These are phyloP conservation scores for Drosophila sechellia DNA, from an alignment of 1,140 invertebrate species.

Conservation along the genomic window DNA sequence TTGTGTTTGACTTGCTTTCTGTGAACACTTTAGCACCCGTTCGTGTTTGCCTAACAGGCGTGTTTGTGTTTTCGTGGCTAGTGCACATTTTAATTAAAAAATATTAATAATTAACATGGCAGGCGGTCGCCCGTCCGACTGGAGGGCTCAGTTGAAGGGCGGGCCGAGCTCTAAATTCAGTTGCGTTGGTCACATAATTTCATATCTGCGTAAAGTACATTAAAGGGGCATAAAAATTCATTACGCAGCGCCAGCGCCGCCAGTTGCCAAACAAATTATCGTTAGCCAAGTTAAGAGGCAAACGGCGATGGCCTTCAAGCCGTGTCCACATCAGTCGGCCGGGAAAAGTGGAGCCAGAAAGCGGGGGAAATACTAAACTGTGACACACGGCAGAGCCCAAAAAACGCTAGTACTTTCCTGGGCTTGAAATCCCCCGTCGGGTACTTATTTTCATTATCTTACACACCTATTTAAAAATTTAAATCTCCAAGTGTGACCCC, in stretches of 20 bases:
- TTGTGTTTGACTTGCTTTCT: constrained; percentile 24
- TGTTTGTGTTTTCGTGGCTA: constrained; percentile 42
- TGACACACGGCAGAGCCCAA: constrained; percentile 36
- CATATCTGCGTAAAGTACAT: constrained; percentile 75
- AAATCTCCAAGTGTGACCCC: constrained; percentile 79
- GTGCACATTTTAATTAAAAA: constrained; percentile 76
- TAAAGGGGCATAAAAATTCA: constrained; percentile 81
- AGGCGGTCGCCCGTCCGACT: constrained; percentile 10
- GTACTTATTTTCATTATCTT: constrained; percentile 82
- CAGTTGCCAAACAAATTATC: constrained; percentile 81
- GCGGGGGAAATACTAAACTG: constrained; percentile 34
- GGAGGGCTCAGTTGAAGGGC: constrained; percentile 8
- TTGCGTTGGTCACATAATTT: constrained; percentile 61
- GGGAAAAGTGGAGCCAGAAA: constrained; percentile 39
- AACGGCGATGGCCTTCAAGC: constrained; percentile 53
- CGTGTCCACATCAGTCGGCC: constrained; percentile 38
- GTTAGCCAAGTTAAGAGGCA: constrained; percentile 80
- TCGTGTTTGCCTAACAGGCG: constrained; percentile 43
- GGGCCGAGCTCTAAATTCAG: constrained; percentile 17
- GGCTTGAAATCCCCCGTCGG: constrained; percentile 49
- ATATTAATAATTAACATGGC: constrained; percentile 73
- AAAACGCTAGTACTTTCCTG: constrained; percentile 46
- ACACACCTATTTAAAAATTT: constrained; percentile 82
- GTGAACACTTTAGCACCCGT: constrained; percentile 21
- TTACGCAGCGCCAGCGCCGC: constrained; percentile 56